phyloP scores from a whole-genome alignment of 1,140 invertebrate species.

The Hormaphis cornu region DNA sequence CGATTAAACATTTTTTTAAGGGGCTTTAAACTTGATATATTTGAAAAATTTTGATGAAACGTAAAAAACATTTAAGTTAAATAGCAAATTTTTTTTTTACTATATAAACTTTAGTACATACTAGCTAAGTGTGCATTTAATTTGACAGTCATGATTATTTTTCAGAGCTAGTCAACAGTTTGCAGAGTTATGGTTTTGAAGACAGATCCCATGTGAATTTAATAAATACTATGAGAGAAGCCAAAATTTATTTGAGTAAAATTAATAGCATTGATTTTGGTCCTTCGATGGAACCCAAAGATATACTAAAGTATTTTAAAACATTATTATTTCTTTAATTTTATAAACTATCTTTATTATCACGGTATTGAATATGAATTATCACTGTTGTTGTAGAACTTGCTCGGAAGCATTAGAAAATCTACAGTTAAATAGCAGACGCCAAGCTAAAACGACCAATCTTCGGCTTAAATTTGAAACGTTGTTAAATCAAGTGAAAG shows the following conservation, averaged over 20 bases:
- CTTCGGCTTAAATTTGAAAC: constrained; percentile 18
- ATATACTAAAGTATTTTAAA: constrained; percentile 44
- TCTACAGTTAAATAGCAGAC: constrained; percentile 1
- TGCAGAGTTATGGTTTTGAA: constrained; percentile 42
- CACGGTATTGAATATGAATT: no score
- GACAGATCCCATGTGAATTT: constrained; percentile 51
- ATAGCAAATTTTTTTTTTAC: no score
- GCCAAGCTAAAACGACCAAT: not conserved
- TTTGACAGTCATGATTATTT: no score
- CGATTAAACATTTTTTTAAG: no score
- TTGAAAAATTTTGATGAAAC: no score
- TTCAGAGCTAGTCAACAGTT: constrained; percentile 40
- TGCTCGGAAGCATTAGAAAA: constrained; percentile 29
- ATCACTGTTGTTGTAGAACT: no score
- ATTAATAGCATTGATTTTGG: constrained; percentile 49
- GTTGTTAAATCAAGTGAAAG: constrained; percentile 25
- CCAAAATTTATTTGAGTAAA: constrained; percentile 47
- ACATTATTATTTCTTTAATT: not conserved
- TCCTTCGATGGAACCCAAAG: constrained; percentile 37
- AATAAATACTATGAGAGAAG: constrained; percentile 50
- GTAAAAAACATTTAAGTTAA: no score
- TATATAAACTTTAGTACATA: no score
- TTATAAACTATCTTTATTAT: no score
- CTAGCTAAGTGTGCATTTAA: no score
- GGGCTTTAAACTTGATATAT: no score